Conservation (phyloP, 2,797 vertebrate species). For the Staurois parvus region DNA sequence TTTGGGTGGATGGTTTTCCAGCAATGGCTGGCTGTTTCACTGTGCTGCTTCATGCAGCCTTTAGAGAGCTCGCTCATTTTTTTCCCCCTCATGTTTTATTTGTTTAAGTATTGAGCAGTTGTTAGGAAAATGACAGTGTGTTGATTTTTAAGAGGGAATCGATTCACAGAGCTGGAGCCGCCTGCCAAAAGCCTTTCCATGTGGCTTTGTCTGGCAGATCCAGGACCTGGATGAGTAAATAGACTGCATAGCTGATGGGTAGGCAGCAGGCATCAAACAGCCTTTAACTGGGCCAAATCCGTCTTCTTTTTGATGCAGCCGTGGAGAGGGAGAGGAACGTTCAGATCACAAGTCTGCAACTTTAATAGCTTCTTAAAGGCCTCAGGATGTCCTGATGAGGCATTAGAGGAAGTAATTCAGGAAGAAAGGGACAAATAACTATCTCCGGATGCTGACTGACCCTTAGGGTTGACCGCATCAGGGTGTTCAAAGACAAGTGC, state of each 20-base stretch:
- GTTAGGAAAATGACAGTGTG: constrained; percentile 37
- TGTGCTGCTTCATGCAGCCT: constrained; percentile 30
- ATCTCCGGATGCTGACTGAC: constrained; percentile 71
- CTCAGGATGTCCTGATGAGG: constrained; percentile 85
- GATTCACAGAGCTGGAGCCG: constrained; percentile 44
- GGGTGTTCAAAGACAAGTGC: constrained; percentile 53
- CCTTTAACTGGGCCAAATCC: constrained; percentile 70
- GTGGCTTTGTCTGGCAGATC: constrained; percentile 67
- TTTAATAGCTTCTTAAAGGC: constrained; percentile 74
- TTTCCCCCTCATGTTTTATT: constrained; percentile 39
- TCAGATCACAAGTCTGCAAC: constrained; percentile 72
- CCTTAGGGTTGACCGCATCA: constrained; percentile 63
- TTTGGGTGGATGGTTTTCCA: constrained; percentile 35
- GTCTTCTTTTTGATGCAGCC: constrained; percentile 70
- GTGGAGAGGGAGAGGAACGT: constrained; percentile 65
- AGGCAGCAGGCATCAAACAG: constrained; percentile 75
- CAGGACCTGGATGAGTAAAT: constrained; percentile 69
- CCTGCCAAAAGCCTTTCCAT: constrained; percentile 65
- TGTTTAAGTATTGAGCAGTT: constrained; percentile 54
- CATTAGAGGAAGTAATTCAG: constrained; percentile 84
- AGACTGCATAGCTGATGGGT: constrained; percentile 67
- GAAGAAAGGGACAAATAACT: constrained; percentile 82
- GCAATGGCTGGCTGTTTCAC: constrained; percentile 29
- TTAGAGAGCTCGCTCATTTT: constrained; percentile 21
- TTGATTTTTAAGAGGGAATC: background rate